Base-by-base conservation (phyloP, 92 coral and sea anemone genomes). In the Parazoanthus swiftii region DNA sequence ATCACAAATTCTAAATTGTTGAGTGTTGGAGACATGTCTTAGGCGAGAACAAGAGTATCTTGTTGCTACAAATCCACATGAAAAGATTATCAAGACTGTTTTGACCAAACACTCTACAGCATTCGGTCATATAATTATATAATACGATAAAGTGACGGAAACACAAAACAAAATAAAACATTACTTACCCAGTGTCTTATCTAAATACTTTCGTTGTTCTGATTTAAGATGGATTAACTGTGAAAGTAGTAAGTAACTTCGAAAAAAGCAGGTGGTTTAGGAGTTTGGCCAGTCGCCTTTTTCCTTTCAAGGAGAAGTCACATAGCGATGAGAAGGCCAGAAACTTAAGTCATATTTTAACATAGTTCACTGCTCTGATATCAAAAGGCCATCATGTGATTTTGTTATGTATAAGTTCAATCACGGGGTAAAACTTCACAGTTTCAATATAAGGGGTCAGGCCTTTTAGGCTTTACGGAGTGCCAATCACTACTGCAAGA, bases 201-300 rank as follows among this genome's bases (percentile, higher is more conserved):
- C 43, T 16, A 46, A 25, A 48, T 5, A 20, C 66, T 79, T 78
- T 7, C 37, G 37, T 44, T 51, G 58, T 54, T n/a, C 37, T 50
- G 65, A 79, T 11, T 29, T 51, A 44, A 25, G n/a, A 26, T 7
- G 39, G 18, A n/a, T 79, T 78, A 48, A 79, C 38, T n/a, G 38
- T 76, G 79, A 13, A 76, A 76, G 50, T 48, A 79, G 6, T 16
- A 73, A 46, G 21, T 48, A 35, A 46, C n/a, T 10, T 48, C 67
- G n/a, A n/a, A n/a, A n/a, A n/a, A n/a, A n/a, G n/a, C 85, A 36
- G 85, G 85, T 81, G 85, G 85, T 25, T 37, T 37, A 43, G 67
- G 3, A 35, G 85, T 20, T 81, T 56, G 59, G 8, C 85, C 85
- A 81, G 85, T 81, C 25, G 74, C 25, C 67, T 81, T n/a, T 18